Evolutionary conservation across 30 jellyfish, hydroid and myxozoan genomes (phyloP).

Genomic region (Aurelia sp.): DNA sequence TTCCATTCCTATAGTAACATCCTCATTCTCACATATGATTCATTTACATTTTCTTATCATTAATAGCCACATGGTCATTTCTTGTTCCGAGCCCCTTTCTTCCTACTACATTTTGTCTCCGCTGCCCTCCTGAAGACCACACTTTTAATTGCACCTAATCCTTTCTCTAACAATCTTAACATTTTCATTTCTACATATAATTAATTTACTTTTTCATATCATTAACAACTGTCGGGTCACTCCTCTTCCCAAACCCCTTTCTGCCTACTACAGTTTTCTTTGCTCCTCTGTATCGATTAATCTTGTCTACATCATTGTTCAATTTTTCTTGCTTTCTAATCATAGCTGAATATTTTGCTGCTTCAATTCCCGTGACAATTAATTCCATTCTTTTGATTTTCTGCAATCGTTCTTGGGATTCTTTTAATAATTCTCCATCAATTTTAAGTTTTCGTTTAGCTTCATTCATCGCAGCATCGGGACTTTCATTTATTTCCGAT

Average conservation of each 20-base stretch:
- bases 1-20: too few relatives aligned
- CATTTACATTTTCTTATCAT: too few relatives aligned
- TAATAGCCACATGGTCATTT: background rate
- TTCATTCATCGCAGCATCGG: conserved; percentile 52
- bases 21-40: too few relatives aligned
- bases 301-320: conserved; percentile 29
- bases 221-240: background rate
- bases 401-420: conserved; percentile 87
- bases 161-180: too few relatives aligned
- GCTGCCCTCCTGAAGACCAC: background rate
- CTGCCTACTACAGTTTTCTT: conserved; percentile 57
- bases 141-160: too few relatives aligned
- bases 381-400: conserved; percentile 88
- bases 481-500: background rate
- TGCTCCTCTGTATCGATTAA: conserved; percentile 23
- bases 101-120: conserved; percentile 46
- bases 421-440: conserved; percentile 80
- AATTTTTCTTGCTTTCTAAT: conserved; percentile 41
- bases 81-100: conserved; percentile 32
- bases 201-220: too few relatives aligned
- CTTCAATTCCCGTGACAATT: conserved; percentile 92
- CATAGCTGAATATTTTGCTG: conserved; percentile 86
- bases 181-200: too few relatives aligned
- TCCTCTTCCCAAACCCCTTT: conserved; percentile 42
- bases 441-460: conserved; percentile 79